Evolutionary conservation across 2,797 vertebrate genomes (phyloP), one percentile per base, ranked within the genome.

Genomic region (Lindbergichthys nudifrons): DNA sequence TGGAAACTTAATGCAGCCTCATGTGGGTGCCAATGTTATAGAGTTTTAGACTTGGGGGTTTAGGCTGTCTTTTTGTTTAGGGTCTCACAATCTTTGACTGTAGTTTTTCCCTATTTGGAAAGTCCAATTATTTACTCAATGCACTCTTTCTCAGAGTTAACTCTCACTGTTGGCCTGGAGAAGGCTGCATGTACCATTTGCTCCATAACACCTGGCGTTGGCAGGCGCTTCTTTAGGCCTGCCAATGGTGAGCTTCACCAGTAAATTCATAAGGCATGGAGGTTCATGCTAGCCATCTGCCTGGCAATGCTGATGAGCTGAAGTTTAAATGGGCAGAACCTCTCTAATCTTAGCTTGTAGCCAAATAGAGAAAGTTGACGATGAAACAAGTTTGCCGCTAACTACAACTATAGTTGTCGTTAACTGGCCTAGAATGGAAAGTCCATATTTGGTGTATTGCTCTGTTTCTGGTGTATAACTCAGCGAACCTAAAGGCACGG

Each of bases 211-310:
- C 21, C 5, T 41, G 64, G 19, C 12, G 26, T 3, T 68, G 66
- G 63, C 48, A 66, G 50, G 50, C 16, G 19, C 11, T 65, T 41
- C 15, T 46, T 51, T 61, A 45, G 14, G 68, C 54, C 64, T 53
- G 64, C 60, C 56, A 41, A 18, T 7, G 41, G 47, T 39, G 30
- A 66, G 48, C 32, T 32, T 63, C 53, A 56, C 26, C 58, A 51
- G 48, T 36, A 48, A 61, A n/a, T 41, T 66, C 19, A 23, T 45
- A 13, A 41, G 7, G 19, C 11, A 8, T 39, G n/a, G 21, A 12
- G 11, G 41, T 41, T 32, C n/a, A 50, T 16, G 23, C 47, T 9
- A 36, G 32, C 32, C 32, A 36, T 36, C 32, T 36, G 32, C 32
- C 32, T 36, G 32, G 32, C 5, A 52, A 39, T 36, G 39, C 5